Evolutionary conservation across 1,140 invertebrate species (phyloP), one percentile per base, ranked within the genome.

Genomic region (Asobara japonica): DNA sequence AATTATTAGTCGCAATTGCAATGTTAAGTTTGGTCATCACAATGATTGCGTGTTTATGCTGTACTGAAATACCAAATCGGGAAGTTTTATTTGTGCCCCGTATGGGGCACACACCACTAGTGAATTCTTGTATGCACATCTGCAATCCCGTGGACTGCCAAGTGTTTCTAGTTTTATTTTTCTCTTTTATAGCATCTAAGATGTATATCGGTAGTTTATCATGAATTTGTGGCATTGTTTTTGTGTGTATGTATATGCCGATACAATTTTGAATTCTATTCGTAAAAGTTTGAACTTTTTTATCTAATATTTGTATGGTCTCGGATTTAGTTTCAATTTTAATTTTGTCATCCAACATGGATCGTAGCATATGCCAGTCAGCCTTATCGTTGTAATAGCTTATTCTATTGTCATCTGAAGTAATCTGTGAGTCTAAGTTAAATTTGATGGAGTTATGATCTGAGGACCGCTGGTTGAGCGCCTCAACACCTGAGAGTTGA

Each of bases 391-490:
- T 16, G n/a, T 45, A 13, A 16, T 45, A 45, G 41, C n/a, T 16
- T 16, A 11, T 45, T 45, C 38, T 41, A 4, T 7, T 45, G 13
- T 45, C 41, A 16, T 45, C 41, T 4, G 4, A 18, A 16, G 5
- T 45, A 1, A 3, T 0, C 18, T 45, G 41, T 18, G 36, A 1
- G n/a, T 25, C 48, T 20, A 69, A 18, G 8, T 1, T 36, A 18
- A 56, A 22, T 29, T 18, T n/a, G 2, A 69, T 51, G 1, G 66
- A 3, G 10, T 51, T 68, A 29, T 68, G 41, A 25, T 68, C 66
- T 13, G 36, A 41, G 10, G 36, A 41, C 7, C 29, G 41, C 18
- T 67, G 18, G 18, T 16, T 2, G 1, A 66, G 33, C 3, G 16
- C 18, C 5, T 25, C 10, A 22, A 41, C 7, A 2, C 30, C 20